phyloP scores from a whole-genome alignment of 2,113 vertebrate species.

The Limnothrissa miodon region DNA sequence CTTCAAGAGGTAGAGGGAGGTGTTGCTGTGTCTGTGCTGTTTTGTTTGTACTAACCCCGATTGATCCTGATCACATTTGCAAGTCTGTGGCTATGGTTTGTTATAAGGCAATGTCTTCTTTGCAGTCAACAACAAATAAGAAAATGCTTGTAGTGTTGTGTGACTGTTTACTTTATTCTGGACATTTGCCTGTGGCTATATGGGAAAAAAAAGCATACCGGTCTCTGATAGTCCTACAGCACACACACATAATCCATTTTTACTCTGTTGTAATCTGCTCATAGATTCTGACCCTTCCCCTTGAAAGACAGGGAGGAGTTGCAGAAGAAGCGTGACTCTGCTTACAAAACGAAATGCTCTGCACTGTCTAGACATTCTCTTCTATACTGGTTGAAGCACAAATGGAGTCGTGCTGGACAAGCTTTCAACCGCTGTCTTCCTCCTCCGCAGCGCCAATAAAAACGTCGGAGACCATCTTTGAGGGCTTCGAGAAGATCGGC shows the following conservation, averaged over 20 bases:
- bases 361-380: not conserved
- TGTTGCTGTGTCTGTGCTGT: not conserved
- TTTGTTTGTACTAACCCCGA: not conserved
- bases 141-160: not conserved
- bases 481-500: constrained; percentile 79
- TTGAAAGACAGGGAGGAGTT: not conserved
- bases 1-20: not conserved
- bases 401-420: not conserved
- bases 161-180: not conserved
- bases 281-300: not conserved
- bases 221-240: not conserved
- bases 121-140: not conserved
- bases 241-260: not conserved
- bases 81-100: not conserved
- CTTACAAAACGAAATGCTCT: constrained; percentile 21
- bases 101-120: not conserved
- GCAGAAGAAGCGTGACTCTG: not conserved
- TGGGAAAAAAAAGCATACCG: not conserved
- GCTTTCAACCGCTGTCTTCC: not conserved
- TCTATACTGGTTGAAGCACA: not conserved
- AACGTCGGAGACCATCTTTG: constrained; percentile 77
- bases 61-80: not conserved
- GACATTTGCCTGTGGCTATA: not conserved
- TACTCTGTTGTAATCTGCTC: not conserved
- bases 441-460: constrained; percentile 67